Evolutionary conservation across 1,140 invertebrate genomes (phyloP), one percentile per base, ranked within the genome.

Genomic region (Magallana angulata): DNA sequence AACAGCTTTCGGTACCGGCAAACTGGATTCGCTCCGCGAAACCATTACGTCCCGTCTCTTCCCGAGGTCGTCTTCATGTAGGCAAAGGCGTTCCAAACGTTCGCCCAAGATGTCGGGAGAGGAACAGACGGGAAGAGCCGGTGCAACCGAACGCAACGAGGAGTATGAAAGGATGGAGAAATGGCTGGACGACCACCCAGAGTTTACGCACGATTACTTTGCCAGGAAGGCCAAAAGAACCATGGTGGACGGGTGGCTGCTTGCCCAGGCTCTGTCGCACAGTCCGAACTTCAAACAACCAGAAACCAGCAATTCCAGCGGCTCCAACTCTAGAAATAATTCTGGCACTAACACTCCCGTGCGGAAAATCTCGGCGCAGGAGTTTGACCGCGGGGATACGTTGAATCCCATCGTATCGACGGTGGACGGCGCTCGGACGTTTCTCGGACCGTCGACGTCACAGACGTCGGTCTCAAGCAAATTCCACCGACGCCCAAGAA

Each of bases 101-200:
- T 57, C 30, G 16, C 82, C 82, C 24, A 89, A 87, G 59, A 87
- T 89, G 85, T 88, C 90, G 57, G 58, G 76, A 81, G 84, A 86
- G 56, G 57, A 57, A 7, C 82, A 85, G 81, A 57, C 84, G 84
- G 83, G 85, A 82, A 57, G 76, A 80, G 24, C 87, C 84, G 57
- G 89, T 76, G 57, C 59, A 81, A 36, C 62, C 58, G 85, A 84
- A 30, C 82, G 76, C 58, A 68, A 68, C 56, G 93, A 93, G 85
- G 94, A 94, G 80, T 94, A 93, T 82, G 90, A 90, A 9, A 82
- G 90, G n/a, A 92, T 94, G 89, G 94, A 94, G 84, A 91, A 91
- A 88, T 99, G 98, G 98, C 96, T 99, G 82, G 98, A 99, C 95
- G 98, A 99, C 94, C 98, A 99, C 95, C 98, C 97, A 87, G 97